Base-by-base conservation (phyloP, 2,888 invertebrate species). In the Cheiracanthium punctorium region DNA sequence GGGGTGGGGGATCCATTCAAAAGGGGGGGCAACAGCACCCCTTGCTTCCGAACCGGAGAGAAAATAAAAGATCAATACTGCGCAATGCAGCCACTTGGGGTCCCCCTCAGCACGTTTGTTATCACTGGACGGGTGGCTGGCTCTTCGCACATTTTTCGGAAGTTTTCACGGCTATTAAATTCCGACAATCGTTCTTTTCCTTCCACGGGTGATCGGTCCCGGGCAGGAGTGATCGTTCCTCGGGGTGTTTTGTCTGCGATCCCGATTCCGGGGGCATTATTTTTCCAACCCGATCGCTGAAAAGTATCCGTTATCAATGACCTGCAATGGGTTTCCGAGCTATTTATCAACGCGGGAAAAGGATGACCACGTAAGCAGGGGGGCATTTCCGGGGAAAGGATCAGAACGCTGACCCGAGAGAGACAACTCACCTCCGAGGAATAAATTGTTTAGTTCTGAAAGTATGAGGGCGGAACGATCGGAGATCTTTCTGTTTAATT, bases 141-240 rank as follows among this genome's bases (percentile, higher is more conserved):
- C 65, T 73, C 32, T n/a, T 37, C 37, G 20, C 79, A 80, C 75
- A 75, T 84, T 84, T 79, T 85, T 79, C 84, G 84, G n/a, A 72
- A 74, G 84, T 79, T 85, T 85, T 85, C 84, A 85, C 84, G 84
- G 84, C 84, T 85, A 85, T 85, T 85, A 85, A 85, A 79, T 85
- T 85, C 64, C 74, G 32, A 74, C 84, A 74, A 85, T 85, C 84
- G 70, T 73, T 85, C 67, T 67, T 72, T 72, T 65, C 37, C 64
- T 65, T 37, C 64, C 29, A 65, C 41, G 72, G 84, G 20, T 33
- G 81, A 82, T 82, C 81, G 75, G 80, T 33, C 69, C n/a, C n/a
- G n/a, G 28, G 24, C 33, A 29, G 33, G 28, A 65, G 65, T 65
- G 65, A 41, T 64, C 64, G 64, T 29, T 67, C 64, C 52, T 58